Base-by-base conservation (phyloP, 1,140 invertebrate genomes). In the Orchestia grillus region DNA sequence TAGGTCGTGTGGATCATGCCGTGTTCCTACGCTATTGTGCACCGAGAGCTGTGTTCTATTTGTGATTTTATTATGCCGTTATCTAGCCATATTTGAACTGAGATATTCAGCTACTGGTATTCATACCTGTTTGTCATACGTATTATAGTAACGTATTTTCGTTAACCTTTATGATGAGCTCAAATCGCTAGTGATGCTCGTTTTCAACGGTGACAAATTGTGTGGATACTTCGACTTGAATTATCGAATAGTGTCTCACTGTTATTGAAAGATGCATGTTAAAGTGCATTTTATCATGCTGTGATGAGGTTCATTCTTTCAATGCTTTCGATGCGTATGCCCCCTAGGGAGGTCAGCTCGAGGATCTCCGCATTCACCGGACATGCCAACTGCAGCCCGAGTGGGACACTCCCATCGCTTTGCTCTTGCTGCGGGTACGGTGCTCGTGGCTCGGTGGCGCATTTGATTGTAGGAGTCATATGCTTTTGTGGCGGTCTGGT, bases 301-400 rank as follows among this genome's bases (percentile, higher is more conserved):
- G 62, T 36, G 1, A 77, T 77, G 62, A 77, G 28, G 36, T 36
- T 77, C 15, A 53, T 53, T 53, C 47, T 53, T 53, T 53, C 6
- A 1, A 23, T 36, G 62, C 11, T 77, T 3, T 77, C 11, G 15
- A 28, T 77, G 62, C 36, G 28, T 28, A 77, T 77, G 62, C 62
- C 62, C 62, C 62, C 62, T 77, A 15, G 62, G 11, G 43, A 19
- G 88, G 88, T 90, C 43, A 90, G n/a, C 42, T 90, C 41, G 88
- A 90, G 88, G 41, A 90, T 90, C 41, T 90, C 88, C 36, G 88
- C 43, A 44, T 41, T 44, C 88, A 90, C 88, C 88, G 88, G 88
- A 90, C 88, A 44, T 90, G 88, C 88, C 88, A 90, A 90, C 41
- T 11, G 41, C 88, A 19, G 62, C 62, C 11, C 47, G 47, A 23